Conservation (phyloP, 2,797 vertebrate species). For the Alca torda region DNA sequence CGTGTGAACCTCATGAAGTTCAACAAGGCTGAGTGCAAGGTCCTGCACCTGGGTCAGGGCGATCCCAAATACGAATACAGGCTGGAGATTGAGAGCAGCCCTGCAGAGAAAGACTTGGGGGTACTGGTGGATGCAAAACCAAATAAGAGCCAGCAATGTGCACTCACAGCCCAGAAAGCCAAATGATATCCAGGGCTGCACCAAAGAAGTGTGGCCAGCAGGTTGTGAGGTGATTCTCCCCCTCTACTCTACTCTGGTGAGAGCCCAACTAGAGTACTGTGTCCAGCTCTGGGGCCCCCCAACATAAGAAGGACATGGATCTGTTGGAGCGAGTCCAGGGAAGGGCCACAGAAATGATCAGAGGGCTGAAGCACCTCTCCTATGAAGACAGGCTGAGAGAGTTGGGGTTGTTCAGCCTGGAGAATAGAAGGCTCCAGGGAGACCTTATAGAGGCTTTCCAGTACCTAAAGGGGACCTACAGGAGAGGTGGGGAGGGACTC, state of each 20-base stretch:
- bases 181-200: neutral
- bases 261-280: neutral
- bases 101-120: neutral
- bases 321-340: neutral
- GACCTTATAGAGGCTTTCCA: neutral
- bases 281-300: neutral
- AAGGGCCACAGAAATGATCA: neutral
- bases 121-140: neutral
- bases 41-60: accelerated
- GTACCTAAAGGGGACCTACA: neutral
- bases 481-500: neutral
- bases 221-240: neutral
- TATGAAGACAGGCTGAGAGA: neutral
- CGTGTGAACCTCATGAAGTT: neutral
- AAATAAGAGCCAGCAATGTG: neutral
- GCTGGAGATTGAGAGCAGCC: neutral
- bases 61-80: neutral
- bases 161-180: accelerated
- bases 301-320: neutral
- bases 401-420: neutral
- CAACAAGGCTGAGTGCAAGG: neutral
- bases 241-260: neutral
- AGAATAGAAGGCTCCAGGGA: neutral
- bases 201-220: neutral
- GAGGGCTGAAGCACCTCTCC: neutral